Evolutionary conservation across 2,888 invertebrate genomes (phyloP).

Genomic region (Chironomus tentans): DNA sequence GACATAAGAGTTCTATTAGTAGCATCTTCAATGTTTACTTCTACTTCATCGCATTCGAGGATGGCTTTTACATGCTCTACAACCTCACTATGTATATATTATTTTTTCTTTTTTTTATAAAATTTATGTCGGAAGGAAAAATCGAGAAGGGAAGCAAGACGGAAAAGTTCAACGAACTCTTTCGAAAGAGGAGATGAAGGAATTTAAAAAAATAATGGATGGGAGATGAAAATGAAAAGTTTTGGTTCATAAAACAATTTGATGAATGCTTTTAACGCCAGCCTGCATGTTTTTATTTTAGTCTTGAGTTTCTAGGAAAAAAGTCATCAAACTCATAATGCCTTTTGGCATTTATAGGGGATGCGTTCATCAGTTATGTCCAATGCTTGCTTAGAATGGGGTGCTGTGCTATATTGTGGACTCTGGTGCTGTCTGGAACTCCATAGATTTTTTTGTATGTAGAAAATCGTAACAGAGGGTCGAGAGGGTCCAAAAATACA

Average conservation of each 20-base stretch:
- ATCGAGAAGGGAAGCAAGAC: not conserved
- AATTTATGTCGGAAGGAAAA: too few species aligned
- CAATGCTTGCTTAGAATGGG: too few species aligned
- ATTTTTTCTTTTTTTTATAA: too few species aligned
- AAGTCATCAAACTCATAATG: not conserved
- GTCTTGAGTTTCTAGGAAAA: not conserved
- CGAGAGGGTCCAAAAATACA: too few species aligned
- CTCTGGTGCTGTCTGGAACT: too few species aligned
- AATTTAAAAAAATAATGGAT: not conserved
- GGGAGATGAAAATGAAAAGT: not conserved
- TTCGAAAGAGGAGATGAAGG: not conserved
- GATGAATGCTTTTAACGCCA: not conserved
- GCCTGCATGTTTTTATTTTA: not conserved
- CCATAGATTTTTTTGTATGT: too few species aligned
- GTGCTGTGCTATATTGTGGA: too few species aligned
- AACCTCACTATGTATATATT: too few species aligned
- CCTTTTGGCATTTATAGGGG: not conserved
- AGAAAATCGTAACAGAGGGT: too few species aligned
- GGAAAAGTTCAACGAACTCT: conserved; percentile 4
- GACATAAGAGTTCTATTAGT: not conserved
- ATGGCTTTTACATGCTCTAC: too few species aligned
- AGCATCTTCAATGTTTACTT: not conserved
- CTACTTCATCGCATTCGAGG: not conserved
- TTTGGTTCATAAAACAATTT: conserved; percentile 10
- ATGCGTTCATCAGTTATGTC: not conserved